Conservation (phyloP, 2,888 invertebrate genomes). For the Argyra leucocephala region DNA sequence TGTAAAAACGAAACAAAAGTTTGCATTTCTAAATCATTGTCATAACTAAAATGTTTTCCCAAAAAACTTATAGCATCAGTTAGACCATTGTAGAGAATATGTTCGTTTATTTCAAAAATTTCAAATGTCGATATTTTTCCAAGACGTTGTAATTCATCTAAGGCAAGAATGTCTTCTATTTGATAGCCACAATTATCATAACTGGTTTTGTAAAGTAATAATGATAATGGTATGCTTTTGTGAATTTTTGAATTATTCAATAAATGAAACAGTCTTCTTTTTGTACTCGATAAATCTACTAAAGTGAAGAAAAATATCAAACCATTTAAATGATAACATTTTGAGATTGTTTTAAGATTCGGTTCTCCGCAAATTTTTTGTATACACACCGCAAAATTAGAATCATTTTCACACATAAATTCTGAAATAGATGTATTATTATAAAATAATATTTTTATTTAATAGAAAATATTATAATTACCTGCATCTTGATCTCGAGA, state of each 20-base stretch:
- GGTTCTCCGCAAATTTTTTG: conserved; percentile 35
- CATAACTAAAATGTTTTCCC: conserved; percentile 45
- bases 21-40: conserved; percentile 51
- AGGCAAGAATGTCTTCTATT: conserved; percentile 22
- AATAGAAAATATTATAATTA: too few species aligned
- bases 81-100: conserved; percentile 33
- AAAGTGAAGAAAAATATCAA: conserved; percentile 32
- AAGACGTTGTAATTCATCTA: conserved; percentile 37
- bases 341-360: conserved; percentile 23
- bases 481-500: neutral
- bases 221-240: conserved; percentile 31
- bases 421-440: conserved; percentile 11
- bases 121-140: conserved; percentile 42
- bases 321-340: conserved; percentile 33
- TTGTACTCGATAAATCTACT: conserved; percentile 25
- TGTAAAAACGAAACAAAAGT: conserved; percentile 49
- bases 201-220: conserved; percentile 30
- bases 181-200: conserved; percentile 15
- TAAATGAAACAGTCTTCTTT: conserved; percentile 32
- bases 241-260: conserved; percentile 27
- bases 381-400: conserved; percentile 35
- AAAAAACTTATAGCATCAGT: conserved; percentile 34
- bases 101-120: conserved; percentile 22
- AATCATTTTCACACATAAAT: conserved; percentile 30
- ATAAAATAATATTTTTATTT: too few species aligned